A percentile compares a stretch with the other conserved stretches of the same genome.
phyloP scores from a whole-genome alignment of 92 coral and sea anemone species.

The Parazoanthus darwini region DNA sequence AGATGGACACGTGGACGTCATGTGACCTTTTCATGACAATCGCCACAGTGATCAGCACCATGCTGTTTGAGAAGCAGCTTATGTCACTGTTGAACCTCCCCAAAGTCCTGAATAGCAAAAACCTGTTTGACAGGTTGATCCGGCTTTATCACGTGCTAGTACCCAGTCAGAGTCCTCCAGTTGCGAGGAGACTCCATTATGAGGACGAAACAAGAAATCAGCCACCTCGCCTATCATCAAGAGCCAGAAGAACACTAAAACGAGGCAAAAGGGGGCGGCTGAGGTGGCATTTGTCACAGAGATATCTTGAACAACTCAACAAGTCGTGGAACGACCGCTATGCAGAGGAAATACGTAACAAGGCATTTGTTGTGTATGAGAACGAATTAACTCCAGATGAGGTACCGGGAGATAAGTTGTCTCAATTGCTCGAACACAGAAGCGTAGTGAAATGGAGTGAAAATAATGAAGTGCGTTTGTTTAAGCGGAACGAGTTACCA shows the following conservation, averaged over 20 bases:
- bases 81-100: not conserved
- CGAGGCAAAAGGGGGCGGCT: not conserved
- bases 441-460: slow-evolving; percentile 7
- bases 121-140: slow-evolving; percentile 1
- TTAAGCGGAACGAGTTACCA: not conserved
- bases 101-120: not conserved
- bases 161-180: not conserved
- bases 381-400: slow-evolving; percentile 7
- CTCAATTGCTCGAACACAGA: slow-evolving; percentile 5
- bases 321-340: slow-evolving; percentile 30
- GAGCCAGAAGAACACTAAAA: not conserved
- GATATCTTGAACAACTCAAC: slow-evolving; percentile 27
- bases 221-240: not conserved
- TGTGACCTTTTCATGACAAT: not conserved
- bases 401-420: not conserved
- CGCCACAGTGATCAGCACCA: not conserved
- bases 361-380: slow-evolving; percentile 11
- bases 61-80: slow-evolving; percentile 2
- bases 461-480: slow-evolving; percentile 14
- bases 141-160: not conserved
- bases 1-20: slow-evolving; percentile 22
- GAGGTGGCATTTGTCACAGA: slow-evolving; percentile 18
- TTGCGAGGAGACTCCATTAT: slow-evolving; percentile 15
- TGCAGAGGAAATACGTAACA: slow-evolving; percentile 4
- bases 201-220: slow-evolving; percentile 32